Percentiles rank a stretch among this genome's conserved stretches.
Conservation (phyloP, 2,113 vertebrate species). For the Petrocephalus microphthalmus region DNA sequence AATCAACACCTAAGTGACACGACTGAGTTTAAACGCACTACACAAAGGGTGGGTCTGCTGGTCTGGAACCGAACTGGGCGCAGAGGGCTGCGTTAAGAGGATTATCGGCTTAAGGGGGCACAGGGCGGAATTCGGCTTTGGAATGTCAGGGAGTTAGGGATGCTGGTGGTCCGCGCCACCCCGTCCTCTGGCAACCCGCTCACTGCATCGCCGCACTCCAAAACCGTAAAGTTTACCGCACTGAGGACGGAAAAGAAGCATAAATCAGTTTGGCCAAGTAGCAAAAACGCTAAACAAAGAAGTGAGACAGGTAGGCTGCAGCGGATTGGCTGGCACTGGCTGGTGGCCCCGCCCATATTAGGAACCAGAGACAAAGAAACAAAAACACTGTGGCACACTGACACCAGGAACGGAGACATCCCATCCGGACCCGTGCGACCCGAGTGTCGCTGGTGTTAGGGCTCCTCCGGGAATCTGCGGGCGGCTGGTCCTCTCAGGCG, state of each 20-base stretch:
- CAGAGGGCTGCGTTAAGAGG: background rate
- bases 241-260: background rate
- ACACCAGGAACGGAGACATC: background rate
- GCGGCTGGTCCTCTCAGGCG: slow-evolving; percentile 12
- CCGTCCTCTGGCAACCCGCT: background rate
- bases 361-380: background rate
- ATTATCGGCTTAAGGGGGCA: background rate
- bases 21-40: background rate
- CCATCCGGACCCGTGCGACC: background rate
- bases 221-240: background rate
- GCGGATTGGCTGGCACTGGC: background rate
- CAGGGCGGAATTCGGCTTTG: too few relatives aligned
- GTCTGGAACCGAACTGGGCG: background rate
- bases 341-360: background rate
- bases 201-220: background rate
- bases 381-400: background rate
- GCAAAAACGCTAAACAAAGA: background rate
- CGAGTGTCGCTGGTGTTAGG: background rate
- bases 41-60: background rate
- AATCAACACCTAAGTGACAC: background rate
- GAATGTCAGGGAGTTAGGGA: background rate
- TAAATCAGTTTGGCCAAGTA: background rate
- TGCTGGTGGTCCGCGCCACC: background rate
- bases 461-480: background rate
- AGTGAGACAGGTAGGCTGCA: background rate